Percentiles rank a stretch among this genome's conserved stretches.
These are phyloP conservation scores for Drosophila longiperda DNA, from an alignment of 2,888 invertebrate genomes.

Conservation along the genomic window DNA sequence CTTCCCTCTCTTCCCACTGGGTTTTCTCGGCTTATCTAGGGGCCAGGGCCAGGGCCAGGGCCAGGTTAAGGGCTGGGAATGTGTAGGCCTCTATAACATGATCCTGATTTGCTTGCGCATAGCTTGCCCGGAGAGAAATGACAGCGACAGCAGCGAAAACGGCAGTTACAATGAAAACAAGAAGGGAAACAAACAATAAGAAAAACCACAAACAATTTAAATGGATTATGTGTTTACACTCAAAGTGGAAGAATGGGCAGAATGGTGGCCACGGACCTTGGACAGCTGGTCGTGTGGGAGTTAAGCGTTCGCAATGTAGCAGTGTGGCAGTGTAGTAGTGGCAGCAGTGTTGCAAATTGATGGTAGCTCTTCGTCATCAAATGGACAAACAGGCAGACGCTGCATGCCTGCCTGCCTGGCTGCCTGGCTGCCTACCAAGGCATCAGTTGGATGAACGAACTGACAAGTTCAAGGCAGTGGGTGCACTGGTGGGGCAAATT, in stretches of 20 bases:
- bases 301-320: slow-evolving; percentile 9
- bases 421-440: slow-evolving; percentile 25
- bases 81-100: slow-evolving; percentile 53
- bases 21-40: slow-evolving; percentile 36
- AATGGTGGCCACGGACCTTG: slow-evolving; percentile 11
- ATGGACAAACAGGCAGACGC: slow-evolving; percentile 62
- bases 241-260: slow-evolving; percentile 49
- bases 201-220: slow-evolving; percentile 79
- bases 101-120: slow-evolving; percentile 60
- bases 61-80: slow-evolving; percentile 1
- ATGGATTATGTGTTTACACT: slow-evolving; percentile 79
- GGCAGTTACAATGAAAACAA: slow-evolving; percentile 61
- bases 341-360: slow-evolving; percentile 69
- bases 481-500: slow-evolving; percentile 39
- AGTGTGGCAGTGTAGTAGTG: slow-evolving; percentile 23
- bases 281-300: slow-evolving; percentile 26
- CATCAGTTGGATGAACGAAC: slow-evolving; percentile 63
- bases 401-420: slow-evolving; percentile 19
- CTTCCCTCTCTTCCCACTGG: neutral
- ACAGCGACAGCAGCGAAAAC: slow-evolving; percentile 57
- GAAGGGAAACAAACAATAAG: slow-evolving; percentile 76
- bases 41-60: slow-evolving; percentile 6
- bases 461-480: slow-evolving; percentile 73
- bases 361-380: slow-evolving; percentile 74
- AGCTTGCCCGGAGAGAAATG: slow-evolving; percentile 48